Conservation (phyloP, 2,113 vertebrate species). For the Noturus placidus region DNA sequence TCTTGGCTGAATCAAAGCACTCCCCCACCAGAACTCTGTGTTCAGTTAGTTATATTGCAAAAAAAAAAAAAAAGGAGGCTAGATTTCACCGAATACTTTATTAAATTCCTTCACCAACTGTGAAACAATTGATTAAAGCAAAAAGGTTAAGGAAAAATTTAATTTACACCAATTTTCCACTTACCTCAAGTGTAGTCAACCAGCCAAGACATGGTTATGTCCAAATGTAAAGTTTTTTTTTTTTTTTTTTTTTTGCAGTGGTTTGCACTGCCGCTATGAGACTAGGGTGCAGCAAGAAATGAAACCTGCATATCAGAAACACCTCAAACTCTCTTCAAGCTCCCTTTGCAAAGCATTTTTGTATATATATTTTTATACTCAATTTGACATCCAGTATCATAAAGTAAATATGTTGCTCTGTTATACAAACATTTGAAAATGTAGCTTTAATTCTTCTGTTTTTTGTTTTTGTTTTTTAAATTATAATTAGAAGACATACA, state of each 20-base stretch:
- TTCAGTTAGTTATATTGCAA: slow-evolving; percentile 3
- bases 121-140: slow-evolving; percentile 6
- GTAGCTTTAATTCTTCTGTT: not conserved
- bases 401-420: not conserved
- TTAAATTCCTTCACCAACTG: slow-evolving; percentile 9
- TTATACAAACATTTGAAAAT: not conserved
- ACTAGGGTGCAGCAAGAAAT: too few relatives aligned
- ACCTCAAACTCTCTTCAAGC: not conserved
- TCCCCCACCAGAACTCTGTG: slow-evolving; percentile 35
- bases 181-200: not conserved
- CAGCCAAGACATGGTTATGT: slow-evolving; percentile 1
- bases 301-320: not conserved
- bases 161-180: not conserved
- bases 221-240: not conserved
- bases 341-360: not conserved
- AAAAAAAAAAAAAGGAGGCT: not conserved
- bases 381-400: not conserved
- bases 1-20: slow-evolving; percentile 26
- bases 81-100: slow-evolving; percentile 22
- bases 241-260: too few relatives aligned
- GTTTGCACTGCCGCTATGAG: not conserved
- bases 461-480: not conserved
- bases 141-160: not conserved
- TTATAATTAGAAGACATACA: not conserved
- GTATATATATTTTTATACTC: not conserved